Evolutionary conservation across 2,888 invertebrate species (phyloP).

Genomic region (Balanococcus diminutus): DNA sequence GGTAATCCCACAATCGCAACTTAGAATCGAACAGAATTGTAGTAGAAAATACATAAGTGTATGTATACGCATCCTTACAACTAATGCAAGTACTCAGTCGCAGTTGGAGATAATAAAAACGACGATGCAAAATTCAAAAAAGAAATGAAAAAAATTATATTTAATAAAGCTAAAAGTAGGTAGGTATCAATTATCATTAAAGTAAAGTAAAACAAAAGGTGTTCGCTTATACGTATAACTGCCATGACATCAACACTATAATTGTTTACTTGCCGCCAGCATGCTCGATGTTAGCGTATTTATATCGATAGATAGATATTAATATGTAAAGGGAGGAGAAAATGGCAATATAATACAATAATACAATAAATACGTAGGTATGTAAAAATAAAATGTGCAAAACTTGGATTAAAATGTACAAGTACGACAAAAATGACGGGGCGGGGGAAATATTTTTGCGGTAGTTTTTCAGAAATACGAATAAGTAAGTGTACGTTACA

Average conservation of each 20-base stretch:
- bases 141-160: slow-evolving; percentile 21
- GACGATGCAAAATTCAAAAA: neutral
- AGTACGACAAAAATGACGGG: neutral
- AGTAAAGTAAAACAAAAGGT: neutral
- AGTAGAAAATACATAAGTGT: too few species aligned
- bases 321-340: neutral
- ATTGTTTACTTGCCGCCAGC: neutral
- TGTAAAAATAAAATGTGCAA: neutral
- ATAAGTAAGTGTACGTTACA: too few species aligned
- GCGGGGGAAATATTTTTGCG: neutral
- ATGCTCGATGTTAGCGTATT: neutral
- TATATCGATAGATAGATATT: neutral
- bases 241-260: neutral
- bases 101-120: neutral
- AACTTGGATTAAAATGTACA: neutral
- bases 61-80: too few species aligned
- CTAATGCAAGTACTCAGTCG: neutral
- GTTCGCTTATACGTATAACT: neutral
- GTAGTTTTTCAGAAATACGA: too few species aligned
- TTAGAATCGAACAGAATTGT: neutral
- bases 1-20: neutral
- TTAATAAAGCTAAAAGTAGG: slow-evolving; percentile 20
- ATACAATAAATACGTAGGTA: slow-evolving; percentile 1
- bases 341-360: too few species aligned
- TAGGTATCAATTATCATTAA: neutral